phyloP scores from a whole-genome alignment of 2,888 invertebrate genomes.

The Mythimna loreyi region DNA sequence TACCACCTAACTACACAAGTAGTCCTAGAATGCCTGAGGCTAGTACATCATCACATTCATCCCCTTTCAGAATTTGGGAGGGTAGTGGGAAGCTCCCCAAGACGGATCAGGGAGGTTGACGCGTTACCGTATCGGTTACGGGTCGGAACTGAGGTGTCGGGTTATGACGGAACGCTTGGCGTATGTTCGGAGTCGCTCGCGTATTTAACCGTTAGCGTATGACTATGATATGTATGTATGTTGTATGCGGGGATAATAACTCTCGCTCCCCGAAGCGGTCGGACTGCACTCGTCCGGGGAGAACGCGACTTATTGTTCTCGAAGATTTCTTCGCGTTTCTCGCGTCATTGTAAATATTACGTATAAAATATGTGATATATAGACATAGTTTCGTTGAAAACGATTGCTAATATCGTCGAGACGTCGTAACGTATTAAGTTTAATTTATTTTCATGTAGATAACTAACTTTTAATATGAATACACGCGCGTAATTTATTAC shows the following conservation, averaged over 20 bases:
- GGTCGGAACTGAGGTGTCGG: conserved; percentile 79
- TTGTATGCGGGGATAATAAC: conserved; percentile 83
- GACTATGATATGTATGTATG: conserved; percentile 62
- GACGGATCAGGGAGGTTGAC: conserved; percentile 86
- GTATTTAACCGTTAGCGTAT: conserved; percentile 70
- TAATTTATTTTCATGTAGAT: conserved; percentile 77
- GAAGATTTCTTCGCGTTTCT: conserved; percentile 61
- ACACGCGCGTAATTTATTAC: conserved; percentile 82
- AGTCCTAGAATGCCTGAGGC: conserved; percentile 84
- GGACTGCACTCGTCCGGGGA: conserved; percentile 71
- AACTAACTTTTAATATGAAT: conserved; percentile 80
- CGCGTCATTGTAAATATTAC: conserved; percentile 58
- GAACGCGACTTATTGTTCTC: conserved; percentile 87
- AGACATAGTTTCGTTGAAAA: conserved; percentile 54
- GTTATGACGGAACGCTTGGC: conserved; percentile 78
- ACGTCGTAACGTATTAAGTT: conserved; percentile 66
- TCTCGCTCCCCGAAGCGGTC: conserved; percentile 78
- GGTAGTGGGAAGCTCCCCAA: conserved; percentile 74
- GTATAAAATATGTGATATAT: conserved; percentile 62
- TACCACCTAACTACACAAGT: conserved; percentile 85
- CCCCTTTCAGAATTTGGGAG: conserved; percentile 87
- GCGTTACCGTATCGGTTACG: conserved; percentile 70
- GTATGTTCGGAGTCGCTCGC: conserved; percentile 61
- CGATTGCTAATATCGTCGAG: conserved; percentile 57
- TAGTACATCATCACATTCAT: conserved; percentile 80